Evolutionary conservation across 2,888 invertebrate genomes (phyloP).

Genomic region (Phaonia tiefii): DNA sequence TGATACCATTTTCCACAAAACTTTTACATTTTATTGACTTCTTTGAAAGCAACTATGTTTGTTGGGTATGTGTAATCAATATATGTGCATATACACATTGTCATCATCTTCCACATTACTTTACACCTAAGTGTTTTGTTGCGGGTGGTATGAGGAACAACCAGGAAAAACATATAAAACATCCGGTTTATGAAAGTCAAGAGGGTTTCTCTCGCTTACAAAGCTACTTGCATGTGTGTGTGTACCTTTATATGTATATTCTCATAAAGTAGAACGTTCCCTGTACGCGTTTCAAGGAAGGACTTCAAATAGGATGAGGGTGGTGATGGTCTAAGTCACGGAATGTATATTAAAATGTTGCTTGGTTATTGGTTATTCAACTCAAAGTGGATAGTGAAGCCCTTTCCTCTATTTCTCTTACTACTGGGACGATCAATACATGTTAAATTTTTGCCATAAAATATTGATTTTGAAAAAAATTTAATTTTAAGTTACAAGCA

Average conservation of each 20-base stretch:
- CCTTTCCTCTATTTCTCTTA: background rate
- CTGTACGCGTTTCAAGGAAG: background rate
- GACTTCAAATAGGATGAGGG: background rate
- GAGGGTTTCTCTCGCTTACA: background rate
- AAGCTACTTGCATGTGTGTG: background rate
- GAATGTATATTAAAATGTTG: slow-evolving; percentile 8
- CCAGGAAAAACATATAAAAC: slow-evolving; percentile 7
- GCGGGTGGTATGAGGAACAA: background rate
- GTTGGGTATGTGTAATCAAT: slow-evolving; percentile 32
- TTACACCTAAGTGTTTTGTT: background rate
- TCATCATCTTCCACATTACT: slow-evolving; percentile 25
- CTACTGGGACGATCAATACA: background rate
- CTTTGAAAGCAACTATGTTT: no score
- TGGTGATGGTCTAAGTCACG: background rate
- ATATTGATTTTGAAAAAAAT: slow-evolving; percentile 2
- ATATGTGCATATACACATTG: no score
- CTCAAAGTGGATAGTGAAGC: no score
- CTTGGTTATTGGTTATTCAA: slow-evolving; percentile 21
- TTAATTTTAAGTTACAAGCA: no score
- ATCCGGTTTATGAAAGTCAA: slow-evolving; percentile 22
- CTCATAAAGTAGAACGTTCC: slow-evolving; percentile 24
- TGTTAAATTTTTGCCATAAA: slow-evolving; percentile 7
- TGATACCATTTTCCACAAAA: no score
- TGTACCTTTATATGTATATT: background rate
- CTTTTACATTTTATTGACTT: no score